Base-by-base conservation (phyloP, 2,113 vertebrate species). In the Halichoerus grypus region DNA sequence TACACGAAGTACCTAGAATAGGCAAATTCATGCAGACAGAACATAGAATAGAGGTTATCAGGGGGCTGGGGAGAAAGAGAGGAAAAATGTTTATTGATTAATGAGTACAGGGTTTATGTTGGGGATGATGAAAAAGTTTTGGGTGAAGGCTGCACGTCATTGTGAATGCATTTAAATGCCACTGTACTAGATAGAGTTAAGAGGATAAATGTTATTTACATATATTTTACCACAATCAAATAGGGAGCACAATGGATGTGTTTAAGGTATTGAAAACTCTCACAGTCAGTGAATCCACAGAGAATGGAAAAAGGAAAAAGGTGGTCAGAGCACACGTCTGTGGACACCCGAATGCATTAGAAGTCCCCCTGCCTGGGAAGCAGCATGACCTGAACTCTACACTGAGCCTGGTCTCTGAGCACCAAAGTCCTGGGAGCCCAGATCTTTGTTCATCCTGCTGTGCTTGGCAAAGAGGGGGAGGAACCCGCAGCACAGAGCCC, bases 91-190 rank as follows among this genome's bases (percentile, higher is more conserved):
- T 59, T 49, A 10, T 15, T 67, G 36, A 39, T 55, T n/a, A 26
- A 18, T 1, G 22, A 31, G 28, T 0, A 26, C 19, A 8, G 31
- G 33, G 53, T 24, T 59, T 4, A 8, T 51, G 7, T 39, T 0
- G 0, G 39, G 13, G 33, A 36, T 26, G 15, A 36, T 21, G 26
- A 26, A 53, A 69, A 77, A 2, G 28, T 21, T 42, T 55, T 15
- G 28, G 53, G 51, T 69, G 59, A 28, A 49, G 72, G 9, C n/a
- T 87, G 28, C 22, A 15, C 28, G 5, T 15, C 15, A 1, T 7
- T 71, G 12, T 53, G 42, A 39, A 82, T 63, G 33, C 69, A 49
- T 33, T 8, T 24, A 39, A 15, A 79, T 21, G 15, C 72, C 46
- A 3, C 72, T n/a, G 72, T 51, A 67, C 31, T 11, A 39, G 57